Evolutionary conservation across 2,797 vertebrate genomes (phyloP), one percentile per base, ranked within the genome.

Genomic region (Tokudaia muenninki): DNA sequence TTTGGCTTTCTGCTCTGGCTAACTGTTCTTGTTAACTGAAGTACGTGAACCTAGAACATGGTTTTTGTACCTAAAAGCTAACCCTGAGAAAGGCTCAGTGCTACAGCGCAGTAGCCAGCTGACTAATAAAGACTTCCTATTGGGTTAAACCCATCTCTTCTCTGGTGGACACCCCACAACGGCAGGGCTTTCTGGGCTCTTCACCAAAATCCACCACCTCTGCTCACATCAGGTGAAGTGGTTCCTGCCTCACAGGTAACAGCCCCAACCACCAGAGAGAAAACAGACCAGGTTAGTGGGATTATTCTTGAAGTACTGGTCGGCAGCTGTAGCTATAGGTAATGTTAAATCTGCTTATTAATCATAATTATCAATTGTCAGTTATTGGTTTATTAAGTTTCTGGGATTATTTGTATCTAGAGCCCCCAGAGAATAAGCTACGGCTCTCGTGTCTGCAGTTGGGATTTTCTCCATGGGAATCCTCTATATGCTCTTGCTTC

Each of bases 171-270:
- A 67, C 31, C 13, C 65, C 65, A 67, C 5, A 21, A 17, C 61
- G 13, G 13, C 37, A 44, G 75, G 26, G 67, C 63, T 92, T 86
- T 87, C 41, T 16, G 12, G 89, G 78, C 83, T 89, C 96, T 86
- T 91, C 34, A 82, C 31, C 78, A 94, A 65, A 34, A 93, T 70
- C 82, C 89, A 77, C 50, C 37, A 55, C 90, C 80, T 93, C 70
- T n/a, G 55, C 50, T 97, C 93, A 90, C 89, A 93, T 96, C 61
- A 93, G 92, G 90, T 74, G 79, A 96, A 96, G 97, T 96, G 96
- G 83, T 50, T 98, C 50, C 57, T 80, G 70, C 87, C 91, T 70
- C 84, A 90, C 94, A 92, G 87, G 84, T 87, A 90, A 77, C 94
- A 96, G 84, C 52, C 84, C 80, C 93, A 96, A 94, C 44, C 91